phyloP scores from a whole-genome alignment of 2,797 vertebrate species.

The Lacerta viridis region DNA sequence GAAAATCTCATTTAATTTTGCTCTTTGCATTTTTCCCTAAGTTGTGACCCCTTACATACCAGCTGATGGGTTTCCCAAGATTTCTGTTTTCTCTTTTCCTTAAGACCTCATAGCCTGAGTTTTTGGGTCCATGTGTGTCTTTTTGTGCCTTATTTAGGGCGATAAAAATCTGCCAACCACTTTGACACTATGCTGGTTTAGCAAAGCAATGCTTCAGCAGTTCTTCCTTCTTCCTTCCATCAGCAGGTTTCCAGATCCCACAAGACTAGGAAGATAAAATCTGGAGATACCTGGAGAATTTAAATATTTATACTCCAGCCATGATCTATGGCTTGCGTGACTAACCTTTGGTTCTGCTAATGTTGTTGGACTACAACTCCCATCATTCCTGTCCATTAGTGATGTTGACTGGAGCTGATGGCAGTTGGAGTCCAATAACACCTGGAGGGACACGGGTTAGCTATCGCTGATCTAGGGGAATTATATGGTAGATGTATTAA shows the following conservation, averaged over 20 bases:
- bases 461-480: not conserved
- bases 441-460: too few species aligned
- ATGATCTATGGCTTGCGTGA: not conserved
- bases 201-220: too few species aligned
- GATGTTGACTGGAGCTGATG: too few species aligned
- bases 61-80: not conserved
- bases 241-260: not conserved
- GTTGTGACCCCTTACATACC: slow-evolving; percentile 13
- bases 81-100: not conserved
- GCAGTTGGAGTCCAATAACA: too few species aligned
- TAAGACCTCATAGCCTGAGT: not conserved
- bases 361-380: not conserved
- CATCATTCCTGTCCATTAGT: too few species aligned
- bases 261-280: not conserved
- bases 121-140: not conserved
- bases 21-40: slow-evolving; percentile 35
- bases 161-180: not conserved
- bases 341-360: not conserved
- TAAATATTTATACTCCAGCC: not conserved
- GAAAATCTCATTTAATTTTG: slow-evolving; percentile 15
- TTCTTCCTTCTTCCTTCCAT: not conserved
- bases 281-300: not conserved
- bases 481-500: not conserved
- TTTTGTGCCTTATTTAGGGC: not conserved
- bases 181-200: not conserved